These are phyloP conservation scores for Turritopsis rubra DNA, from an alignment of 30 jellyfish, hydroid and myxozoan genomes.

Conservation along the genomic window DNA sequence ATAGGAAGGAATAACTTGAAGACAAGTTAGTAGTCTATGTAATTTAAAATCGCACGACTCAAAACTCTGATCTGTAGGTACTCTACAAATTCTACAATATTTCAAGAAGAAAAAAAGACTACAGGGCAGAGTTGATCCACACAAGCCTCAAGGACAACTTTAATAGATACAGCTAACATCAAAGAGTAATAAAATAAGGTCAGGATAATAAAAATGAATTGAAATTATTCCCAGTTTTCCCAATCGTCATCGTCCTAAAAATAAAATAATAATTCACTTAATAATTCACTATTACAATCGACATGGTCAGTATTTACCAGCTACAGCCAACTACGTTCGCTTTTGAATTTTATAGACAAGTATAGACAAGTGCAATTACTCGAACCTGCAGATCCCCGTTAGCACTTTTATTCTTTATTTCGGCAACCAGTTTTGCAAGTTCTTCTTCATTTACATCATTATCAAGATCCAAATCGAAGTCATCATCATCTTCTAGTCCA, in stretches of 20 bases:
- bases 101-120: too few relatives aligned
- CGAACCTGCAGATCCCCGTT: constrained; percentile 36
- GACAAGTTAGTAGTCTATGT: too few relatives aligned
- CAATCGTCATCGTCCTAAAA: constrained; percentile 80
- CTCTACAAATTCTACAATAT: too few relatives aligned
- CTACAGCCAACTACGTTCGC: background rate
- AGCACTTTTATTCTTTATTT: constrained; percentile 43
- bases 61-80: too few relatives aligned
- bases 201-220: background rate
- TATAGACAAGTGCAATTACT: background rate
- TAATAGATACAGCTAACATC: background rate
- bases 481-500: constrained; percentile 50
- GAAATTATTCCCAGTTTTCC: constrained; percentile 82
- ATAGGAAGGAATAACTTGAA: too few relatives aligned
- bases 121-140: too few relatives aligned
- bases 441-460: constrained; percentile 73
- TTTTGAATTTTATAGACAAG: background rate
- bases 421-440: constrained; percentile 50
- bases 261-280: background rate
- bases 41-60: too few relatives aligned
- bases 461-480: constrained; percentile 59
- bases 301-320: background rate
- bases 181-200: background rate
- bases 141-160: background rate
- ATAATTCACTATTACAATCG: background rate